A percentile compares a stretch with the other conserved stretches of the same genome.
Conservation (phyloP, 1,140 invertebrate genomes). For the Drosophila teissieri region DNA sequence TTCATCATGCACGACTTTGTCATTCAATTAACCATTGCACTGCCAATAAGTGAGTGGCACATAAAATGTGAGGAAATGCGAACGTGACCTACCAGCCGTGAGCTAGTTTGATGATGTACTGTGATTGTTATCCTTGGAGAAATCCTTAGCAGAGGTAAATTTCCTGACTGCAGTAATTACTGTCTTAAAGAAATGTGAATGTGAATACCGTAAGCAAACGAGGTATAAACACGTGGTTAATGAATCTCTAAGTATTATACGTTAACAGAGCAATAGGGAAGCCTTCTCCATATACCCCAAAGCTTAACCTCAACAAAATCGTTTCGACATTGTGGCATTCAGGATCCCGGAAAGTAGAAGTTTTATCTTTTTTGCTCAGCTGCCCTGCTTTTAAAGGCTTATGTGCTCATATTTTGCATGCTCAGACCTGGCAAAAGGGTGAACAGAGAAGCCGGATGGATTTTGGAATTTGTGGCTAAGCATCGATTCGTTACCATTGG, state of each 20-base stretch:
- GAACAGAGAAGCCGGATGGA: conserved; percentile 1
- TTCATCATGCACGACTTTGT: conserved; percentile 58
- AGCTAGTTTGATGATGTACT: neutral
- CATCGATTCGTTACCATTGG: conserved; percentile 48
- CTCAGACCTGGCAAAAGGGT: neutral
- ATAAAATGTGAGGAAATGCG: conserved; percentile 43
- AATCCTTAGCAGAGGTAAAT: neutral
- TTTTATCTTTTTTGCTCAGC: conserved; percentile 37
- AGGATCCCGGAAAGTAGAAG: conserved; percentile 18
- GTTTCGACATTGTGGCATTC: conserved; percentile 1
- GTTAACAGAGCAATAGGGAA: too few relatives aligned
- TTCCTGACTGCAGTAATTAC: neutral
- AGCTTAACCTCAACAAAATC: neutral
- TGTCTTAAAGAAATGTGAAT: neutral
- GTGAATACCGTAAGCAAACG: neutral
- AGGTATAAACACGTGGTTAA: too few relatives aligned
- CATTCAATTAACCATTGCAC: conserved; percentile 65
- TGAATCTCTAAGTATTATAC: too few relatives aligned
- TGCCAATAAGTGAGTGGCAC: conserved; percentile 48
- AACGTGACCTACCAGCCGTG: conserved; percentile 52
- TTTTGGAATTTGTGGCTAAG: conserved; percentile 51
- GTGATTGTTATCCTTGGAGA: neutral
- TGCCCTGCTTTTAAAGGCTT: conserved; percentile 62
- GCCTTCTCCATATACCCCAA: neutral
- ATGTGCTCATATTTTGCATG: conserved; percentile 50